Percentiles rank a stretch among this genome's conserved stretches.
These are phyloP conservation scores for Drosophila maculinotata DNA, from an alignment of 2,888 invertebrate species.

Conservation along the genomic window DNA sequence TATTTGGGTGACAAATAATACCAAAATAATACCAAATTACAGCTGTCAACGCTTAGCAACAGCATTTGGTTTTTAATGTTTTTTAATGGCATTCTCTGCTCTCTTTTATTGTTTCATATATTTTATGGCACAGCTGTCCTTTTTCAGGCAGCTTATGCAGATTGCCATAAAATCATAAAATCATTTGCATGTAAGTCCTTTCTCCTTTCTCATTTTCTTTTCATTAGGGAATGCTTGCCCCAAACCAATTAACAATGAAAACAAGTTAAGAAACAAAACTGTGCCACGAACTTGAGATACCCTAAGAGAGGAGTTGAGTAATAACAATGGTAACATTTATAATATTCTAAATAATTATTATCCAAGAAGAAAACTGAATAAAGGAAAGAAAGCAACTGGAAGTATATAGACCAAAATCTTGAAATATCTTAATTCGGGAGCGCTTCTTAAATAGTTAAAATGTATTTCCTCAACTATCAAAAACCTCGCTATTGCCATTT, in stretches of 20 bases:
- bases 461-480: no score
- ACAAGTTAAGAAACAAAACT: slow-evolving; percentile 9
- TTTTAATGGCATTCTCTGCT: background rate
- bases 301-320: background rate
- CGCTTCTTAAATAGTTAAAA: no score
- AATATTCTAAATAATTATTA: no score
- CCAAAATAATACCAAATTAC: no score
- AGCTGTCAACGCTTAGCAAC: no score
- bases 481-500: no score
- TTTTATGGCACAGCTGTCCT: slow-evolving; percentile 43
- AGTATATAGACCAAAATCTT: no score
- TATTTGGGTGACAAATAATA: background rate
- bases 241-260: slow-evolving; percentile 67
- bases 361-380: no score
- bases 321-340: no score
- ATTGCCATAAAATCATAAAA: slow-evolving; percentile 42
- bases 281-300: slow-evolving; percentile 10
- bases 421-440: no score
- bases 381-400: no score
- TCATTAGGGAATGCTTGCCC: slow-evolving; percentile 2
- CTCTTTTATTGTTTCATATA: background rate
- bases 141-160: slow-evolving; percentile 35
- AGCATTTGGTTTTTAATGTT: background rate
- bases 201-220: background rate
- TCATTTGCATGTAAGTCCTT: slow-evolving; percentile 54